Evolutionary conservation across 2,113 vertebrate species (phyloP).

Genomic region (Panthera tigris): DNA sequence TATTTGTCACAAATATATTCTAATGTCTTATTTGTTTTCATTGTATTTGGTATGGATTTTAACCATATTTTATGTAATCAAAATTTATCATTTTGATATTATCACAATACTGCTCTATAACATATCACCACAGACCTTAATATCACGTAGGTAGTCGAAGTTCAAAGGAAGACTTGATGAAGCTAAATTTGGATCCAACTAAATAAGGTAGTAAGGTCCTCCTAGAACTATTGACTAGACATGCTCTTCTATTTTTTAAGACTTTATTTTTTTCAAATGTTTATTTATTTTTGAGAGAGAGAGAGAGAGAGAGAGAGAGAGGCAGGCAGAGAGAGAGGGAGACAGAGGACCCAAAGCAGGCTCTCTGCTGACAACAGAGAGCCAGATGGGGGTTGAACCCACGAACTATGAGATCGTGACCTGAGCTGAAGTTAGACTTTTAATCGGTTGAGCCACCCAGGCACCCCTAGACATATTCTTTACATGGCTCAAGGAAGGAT

Average conservation of each 20-base stretch:
- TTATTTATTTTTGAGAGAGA: no score
- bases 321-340: no score
- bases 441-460: no score
- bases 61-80: background rate
- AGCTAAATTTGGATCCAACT: background rate
- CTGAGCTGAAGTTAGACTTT: no score
- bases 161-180: background rate
- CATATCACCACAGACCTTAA: background rate
- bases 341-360: no score
- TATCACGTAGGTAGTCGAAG: background rate
- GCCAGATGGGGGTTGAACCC: no score
- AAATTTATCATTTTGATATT: background rate
- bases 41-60: background rate
- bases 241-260: background rate
- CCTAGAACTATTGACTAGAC: background rate
- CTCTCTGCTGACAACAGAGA: no score
- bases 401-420: no score
- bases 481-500: background rate
- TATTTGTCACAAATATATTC: background rate
- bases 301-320: no score
- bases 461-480: background rate
- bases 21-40: background rate
- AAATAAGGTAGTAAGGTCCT: background rate
- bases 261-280: no score
- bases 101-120: background rate